Conservation (phyloP, 1,140 invertebrate genomes). For the Penaeus japonicus region DNA sequence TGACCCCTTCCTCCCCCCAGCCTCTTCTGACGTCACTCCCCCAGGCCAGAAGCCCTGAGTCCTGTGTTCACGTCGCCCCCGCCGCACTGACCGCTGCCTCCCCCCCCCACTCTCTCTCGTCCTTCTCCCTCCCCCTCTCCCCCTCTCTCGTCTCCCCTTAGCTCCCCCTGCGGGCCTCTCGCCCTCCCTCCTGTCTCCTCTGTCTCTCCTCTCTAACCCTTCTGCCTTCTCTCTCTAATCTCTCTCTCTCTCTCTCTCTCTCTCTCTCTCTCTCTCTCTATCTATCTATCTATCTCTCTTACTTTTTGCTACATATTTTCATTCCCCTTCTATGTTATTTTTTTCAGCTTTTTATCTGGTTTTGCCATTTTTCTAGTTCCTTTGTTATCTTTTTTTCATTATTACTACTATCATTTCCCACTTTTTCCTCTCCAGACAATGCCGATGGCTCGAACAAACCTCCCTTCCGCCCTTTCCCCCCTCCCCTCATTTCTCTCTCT, state of each 20-base stretch:
- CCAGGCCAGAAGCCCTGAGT: constrained; percentile 15
- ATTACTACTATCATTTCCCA: neutral
- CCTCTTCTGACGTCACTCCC: neutral
- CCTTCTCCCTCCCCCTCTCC: neutral
- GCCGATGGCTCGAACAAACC: too few species aligned
- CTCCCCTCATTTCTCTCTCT: neutral
- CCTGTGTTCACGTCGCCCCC: neutral
- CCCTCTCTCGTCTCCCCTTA: neutral
- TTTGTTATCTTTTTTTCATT: neutral
- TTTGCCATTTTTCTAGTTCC: neutral
- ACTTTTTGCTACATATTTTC: too few species aligned
- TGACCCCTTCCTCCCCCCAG: neutral
- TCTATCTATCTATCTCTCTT: too few species aligned
- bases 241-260: neutral
- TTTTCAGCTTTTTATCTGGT: neutral
- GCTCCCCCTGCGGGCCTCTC: neutral
- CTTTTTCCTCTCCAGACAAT: neutral
- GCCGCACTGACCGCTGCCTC: constrained; percentile 3
- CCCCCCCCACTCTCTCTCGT: constrained; percentile 1
- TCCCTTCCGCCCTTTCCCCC: neutral
- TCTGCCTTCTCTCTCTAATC: neutral
- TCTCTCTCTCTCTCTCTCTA: neutral
- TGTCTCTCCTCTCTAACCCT: neutral
- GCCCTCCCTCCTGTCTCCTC: neutral
- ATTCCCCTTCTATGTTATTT: neutral